Evolutionary conservation across 2,797 vertebrate genomes (phyloP).

Genomic region (Notoglanidium macrostoma): DNA sequence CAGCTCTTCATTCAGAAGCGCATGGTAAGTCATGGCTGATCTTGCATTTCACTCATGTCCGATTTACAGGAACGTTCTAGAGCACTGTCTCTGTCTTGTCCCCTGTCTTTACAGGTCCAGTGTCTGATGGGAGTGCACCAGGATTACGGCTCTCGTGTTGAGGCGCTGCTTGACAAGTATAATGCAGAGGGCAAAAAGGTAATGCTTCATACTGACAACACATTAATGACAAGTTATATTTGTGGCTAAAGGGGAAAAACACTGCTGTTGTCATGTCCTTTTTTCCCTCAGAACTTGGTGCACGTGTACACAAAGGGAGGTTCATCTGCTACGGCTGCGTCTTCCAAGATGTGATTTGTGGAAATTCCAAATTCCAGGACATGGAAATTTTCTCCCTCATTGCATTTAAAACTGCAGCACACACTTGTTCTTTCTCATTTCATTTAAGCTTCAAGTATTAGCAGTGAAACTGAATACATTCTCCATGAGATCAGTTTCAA

Average conservation of each 20-base stretch:
- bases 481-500: background rate
- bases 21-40: constrained; percentile 69
- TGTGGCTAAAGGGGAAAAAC: background rate
- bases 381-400: background rate
- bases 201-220: constrained; percentile 12
- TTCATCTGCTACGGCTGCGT: constrained; percentile 67
- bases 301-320: constrained; percentile 76
- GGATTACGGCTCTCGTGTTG: constrained; percentile 82
- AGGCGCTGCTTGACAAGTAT: constrained; percentile 80
- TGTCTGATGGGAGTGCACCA: constrained; percentile 82
- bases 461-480: background rate
- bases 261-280: background rate
- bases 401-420: background rate
- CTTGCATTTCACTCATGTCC: background rate
- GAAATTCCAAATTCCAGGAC: background rate
- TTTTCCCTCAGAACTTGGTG: constrained; percentile 44
- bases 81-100: background rate
- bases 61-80: background rate
- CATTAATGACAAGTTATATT: background rate
- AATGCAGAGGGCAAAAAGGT: constrained; percentile 80
- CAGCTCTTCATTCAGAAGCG: constrained; percentile 93
- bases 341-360: constrained; percentile 81
- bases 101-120: constrained; percentile 78
- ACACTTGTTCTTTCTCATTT: background rate
- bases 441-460: background rate